A percentile compares a stretch with the other conserved stretches of the same genome.
Conservation (phyloP, 2,888 invertebrate species). For the Calameuta filiformis region DNA sequence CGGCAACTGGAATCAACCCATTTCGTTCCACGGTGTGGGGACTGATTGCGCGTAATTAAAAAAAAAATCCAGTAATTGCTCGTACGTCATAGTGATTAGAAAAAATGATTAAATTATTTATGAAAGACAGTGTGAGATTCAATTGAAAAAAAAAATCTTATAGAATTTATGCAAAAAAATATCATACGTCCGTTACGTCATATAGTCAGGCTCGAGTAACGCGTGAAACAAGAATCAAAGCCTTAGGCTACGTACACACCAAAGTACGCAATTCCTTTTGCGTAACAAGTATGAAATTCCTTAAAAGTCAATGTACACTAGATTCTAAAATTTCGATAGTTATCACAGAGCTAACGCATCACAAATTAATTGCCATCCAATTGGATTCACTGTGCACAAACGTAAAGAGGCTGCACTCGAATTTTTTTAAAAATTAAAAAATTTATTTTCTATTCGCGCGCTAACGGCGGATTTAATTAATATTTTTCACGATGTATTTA, state of each 20-base stretch:
- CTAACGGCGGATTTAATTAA: accelerated
- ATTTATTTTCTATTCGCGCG: not conserved
- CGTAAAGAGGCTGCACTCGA: not conserved
- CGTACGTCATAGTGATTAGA: not conserved
- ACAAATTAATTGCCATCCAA: not conserved
- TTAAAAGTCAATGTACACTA: not conserved
- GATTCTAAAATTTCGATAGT: not conserved
- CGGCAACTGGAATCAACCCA: not conserved
- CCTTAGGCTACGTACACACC: not conserved
- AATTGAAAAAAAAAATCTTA: not conserved
- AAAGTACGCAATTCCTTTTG: not conserved
- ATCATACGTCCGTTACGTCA: not conserved
- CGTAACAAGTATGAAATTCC: not conserved
- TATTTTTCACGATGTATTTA: not conserved
- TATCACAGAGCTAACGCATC: not conserved
- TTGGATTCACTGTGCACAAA: not conserved
- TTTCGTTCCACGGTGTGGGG: not conserved
- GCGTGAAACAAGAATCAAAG: not conserved
- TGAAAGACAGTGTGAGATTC: not conserved
- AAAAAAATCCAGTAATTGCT: not conserved
- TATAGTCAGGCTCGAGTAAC: not conserved
- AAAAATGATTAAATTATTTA: not conserved
- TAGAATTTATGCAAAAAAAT: not conserved
- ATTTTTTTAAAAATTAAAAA: not conserved
- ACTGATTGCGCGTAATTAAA: not conserved